These are phyloP conservation scores for Chymomyza procnemis DNA, from an alignment of 2,888 invertebrate species.

Conservation along the genomic window DNA sequence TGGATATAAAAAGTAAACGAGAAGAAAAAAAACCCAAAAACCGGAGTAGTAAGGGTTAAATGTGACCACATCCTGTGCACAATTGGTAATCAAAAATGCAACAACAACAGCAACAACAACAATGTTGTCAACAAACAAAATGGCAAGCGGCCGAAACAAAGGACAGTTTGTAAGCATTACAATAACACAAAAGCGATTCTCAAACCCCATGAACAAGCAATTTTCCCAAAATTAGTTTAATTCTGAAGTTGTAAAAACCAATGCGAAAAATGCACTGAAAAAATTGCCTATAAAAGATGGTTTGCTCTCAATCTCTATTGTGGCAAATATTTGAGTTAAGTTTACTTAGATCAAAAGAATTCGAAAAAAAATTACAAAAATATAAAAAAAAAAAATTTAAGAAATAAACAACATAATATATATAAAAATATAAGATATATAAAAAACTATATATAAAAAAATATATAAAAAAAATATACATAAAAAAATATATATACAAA, in stretches of 20 bases:
- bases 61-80: slow-evolving; percentile 21
- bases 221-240: slow-evolving; percentile 74
- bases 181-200: slow-evolving; percentile 41
- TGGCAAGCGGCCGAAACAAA: slow-evolving; percentile 32
- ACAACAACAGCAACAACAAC: slow-evolving; percentile 22
- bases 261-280: slow-evolving; percentile 8
- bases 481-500: too few species aligned
- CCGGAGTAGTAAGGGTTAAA: background rate
- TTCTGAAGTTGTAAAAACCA: slow-evolving; percentile 47
- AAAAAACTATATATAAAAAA: too few species aligned
- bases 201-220: slow-evolving; percentile 33
- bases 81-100: slow-evolving; percentile 44
- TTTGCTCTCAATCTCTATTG: too few species aligned
- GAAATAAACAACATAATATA: too few species aligned
- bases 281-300: slow-evolving; percentile 13
- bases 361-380: too few species aligned
- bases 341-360: too few species aligned
- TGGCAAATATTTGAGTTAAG: too few species aligned
- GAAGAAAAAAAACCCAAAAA: slow-evolving; percentile 4
- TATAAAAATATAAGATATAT: too few species aligned
- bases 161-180: slow-evolving; percentile 51
- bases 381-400: too few species aligned
- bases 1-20: background rate
- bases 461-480: too few species aligned
- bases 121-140: slow-evolving; percentile 4